Base-by-base conservation (phyloP, 2,888 invertebrate species). In the Polia nebulosa region DNA sequence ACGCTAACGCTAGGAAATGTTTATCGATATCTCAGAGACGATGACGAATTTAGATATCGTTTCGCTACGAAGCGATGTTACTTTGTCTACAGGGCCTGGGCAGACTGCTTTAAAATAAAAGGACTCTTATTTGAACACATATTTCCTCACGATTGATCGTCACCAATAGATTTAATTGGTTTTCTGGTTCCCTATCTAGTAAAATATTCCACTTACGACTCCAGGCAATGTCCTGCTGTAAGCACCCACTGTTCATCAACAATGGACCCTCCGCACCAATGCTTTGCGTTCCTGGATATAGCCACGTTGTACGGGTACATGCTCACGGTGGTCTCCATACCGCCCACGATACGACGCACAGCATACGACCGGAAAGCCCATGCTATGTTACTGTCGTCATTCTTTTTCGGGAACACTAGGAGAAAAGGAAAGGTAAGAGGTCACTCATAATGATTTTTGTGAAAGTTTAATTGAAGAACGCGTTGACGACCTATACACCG, bases 181-280 rank as follows among this genome's bases (percentile, higher is more conserved):
- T 27, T 27, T 8, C 27, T n/a, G 8, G 27, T 29, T 9, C 17
- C 3, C 8, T 25, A 47, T 20, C 11, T 17, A 34, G 15, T 51
- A 29, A 3, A 32, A 32, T 25, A 2, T 11, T 32, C 2, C 1
- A 81, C 94, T 91, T 56, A 95, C 95, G 91, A 86, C 70, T 95
- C 95, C 34, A 95, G 81, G 45, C 95, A 95, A 66, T 95, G 95
- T 3, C 94, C 95, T n/a, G 95, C 95, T 2, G 94, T 94, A 0
- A 95, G 85, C 11, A 95, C 92, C 95, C 95, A 95, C 69, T 95
- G 95, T 59, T 95, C 95, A 63, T 95, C 95, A n/a, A 95, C 93
- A 55, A 95, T 91, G 49, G 93, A 92, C 0, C 95, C 95, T 0
- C 95, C 95, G 34, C 95, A 95, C 95, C 95, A 95, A 60, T 95